phyloP scores from a whole-genome alignment of 2,797 vertebrate species.

The Siniperca undulata region DNA sequence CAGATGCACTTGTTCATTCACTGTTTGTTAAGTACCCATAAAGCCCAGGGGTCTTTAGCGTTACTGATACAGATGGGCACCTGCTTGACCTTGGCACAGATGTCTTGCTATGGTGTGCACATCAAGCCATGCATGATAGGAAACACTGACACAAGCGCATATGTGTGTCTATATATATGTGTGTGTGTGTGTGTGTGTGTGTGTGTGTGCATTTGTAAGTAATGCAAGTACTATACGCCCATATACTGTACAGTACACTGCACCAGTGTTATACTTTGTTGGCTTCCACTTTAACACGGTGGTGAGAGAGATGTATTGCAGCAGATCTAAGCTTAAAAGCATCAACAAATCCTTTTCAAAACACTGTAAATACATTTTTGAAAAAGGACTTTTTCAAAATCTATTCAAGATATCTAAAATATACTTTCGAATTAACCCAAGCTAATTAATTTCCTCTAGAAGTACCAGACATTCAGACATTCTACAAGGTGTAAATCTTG shows the following conservation, averaged over 20 bases:
- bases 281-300: slow-evolving; percentile 26
- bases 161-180: slow-evolving; percentile 7
- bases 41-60: slow-evolving; percentile 69
- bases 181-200: slow-evolving; percentile 6
- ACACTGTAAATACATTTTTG: neutral
- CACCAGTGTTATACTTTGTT: slow-evolving; percentile 25
- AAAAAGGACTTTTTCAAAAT: neutral
- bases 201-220: neutral
- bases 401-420: neutral
- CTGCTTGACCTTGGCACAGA: slow-evolving; percentile 79
- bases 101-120: slow-evolving; percentile 46
- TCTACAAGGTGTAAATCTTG: neutral
- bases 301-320: slow-evolving; percentile 31
- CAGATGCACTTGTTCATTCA: slow-evolving; percentile 75
- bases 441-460: neutral
- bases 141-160: slow-evolving; percentile 9
- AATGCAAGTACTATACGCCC: neutral
- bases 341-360: neutral
- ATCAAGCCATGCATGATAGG: slow-evolving; percentile 51
- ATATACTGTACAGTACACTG: neutral
- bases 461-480: neutral
- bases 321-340: neutral
- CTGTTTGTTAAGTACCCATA: slow-evolving; percentile 79
- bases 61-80: slow-evolving; percentile 72
- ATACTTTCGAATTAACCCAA: neutral